These are phyloP conservation scores for Etheostoma cragini DNA, from an alignment of 2,113 vertebrate species.

Conservation along the genomic window DNA sequence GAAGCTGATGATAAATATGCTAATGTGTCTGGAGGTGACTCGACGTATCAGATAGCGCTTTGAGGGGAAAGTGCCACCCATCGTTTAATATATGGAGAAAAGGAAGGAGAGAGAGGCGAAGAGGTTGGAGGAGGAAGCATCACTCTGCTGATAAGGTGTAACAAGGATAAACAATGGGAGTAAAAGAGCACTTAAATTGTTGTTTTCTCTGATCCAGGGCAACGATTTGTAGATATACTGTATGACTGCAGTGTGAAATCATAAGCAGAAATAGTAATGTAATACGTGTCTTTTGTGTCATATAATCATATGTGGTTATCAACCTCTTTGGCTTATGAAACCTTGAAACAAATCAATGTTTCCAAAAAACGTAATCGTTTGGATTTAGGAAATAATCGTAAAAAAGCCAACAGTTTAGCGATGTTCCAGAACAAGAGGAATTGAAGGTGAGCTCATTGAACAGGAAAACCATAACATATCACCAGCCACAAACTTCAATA, in stretches of 20 bases:
- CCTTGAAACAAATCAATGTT: background rate
- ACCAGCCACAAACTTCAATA: background rate
- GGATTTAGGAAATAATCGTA: background rate
- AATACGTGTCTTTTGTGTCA: background rate
- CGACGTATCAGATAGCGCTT: constrained; percentile 72
- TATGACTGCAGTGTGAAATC: constrained; percentile 5
- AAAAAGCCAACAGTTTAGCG: background rate
- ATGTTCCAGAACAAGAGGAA: background rate
- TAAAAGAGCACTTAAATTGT: constrained; percentile 62
- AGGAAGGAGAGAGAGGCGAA: constrained; percentile 28
- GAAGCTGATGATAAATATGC: constrained; percentile 82
- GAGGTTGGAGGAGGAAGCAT: constrained; percentile 37
- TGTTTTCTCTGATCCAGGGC: constrained; percentile 57
- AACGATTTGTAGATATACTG: constrained; percentile 42
- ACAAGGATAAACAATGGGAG: constrained; percentile 65
- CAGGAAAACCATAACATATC: background rate
- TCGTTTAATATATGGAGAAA: constrained; percentile 72
- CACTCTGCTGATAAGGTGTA: constrained; percentile 55
- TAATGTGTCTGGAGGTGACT: constrained; percentile 81
- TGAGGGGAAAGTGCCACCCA: constrained; percentile 79
- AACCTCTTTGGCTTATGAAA: background rate
- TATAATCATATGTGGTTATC: no score
- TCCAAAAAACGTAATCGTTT: background rate
- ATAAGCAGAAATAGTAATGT: background rate
- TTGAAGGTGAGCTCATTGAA: background rate